Evolutionary conservation across 2,888 invertebrate genomes (phyloP).

Genomic region (Lymantria dispar): DNA sequence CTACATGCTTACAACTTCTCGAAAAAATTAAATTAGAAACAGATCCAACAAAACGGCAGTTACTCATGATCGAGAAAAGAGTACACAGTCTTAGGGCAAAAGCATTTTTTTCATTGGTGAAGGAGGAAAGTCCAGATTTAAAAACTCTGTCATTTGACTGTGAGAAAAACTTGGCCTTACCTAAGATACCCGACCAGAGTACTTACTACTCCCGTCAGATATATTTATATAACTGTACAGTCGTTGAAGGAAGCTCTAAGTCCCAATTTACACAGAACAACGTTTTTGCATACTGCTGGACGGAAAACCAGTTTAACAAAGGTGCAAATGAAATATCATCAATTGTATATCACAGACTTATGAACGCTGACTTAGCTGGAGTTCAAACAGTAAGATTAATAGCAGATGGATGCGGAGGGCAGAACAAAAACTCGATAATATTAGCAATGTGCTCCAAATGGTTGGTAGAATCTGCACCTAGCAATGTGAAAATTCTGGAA

Average conservation of each 20-base stretch:
- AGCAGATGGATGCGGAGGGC: constrained; percentile 15
- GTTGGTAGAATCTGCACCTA: constrained; percentile 5
- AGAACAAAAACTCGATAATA: constrained; percentile 17
- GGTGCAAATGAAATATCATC: constrained; percentile 7
- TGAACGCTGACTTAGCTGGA: constrained; percentile 1
- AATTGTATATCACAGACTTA: constrained; percentile 6
- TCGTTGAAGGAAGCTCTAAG: constrained; percentile 5
- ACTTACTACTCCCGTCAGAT: constrained; percentile 4
- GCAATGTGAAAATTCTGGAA: constrained; percentile 4
- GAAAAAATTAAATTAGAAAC: constrained; percentile 2
- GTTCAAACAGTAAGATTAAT: constrained; percentile 6
- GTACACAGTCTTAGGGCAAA: constrained; percentile 3
- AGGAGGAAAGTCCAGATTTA: neutral
- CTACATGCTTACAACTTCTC: neutral
- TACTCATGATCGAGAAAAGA: constrained; percentile 1
- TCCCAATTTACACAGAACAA: constrained; percentile 6
- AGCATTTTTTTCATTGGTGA: constrained; percentile 2
- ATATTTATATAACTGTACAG: constrained; percentile 1
- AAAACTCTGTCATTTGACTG: constrained; percentile 4
- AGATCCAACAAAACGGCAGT: neutral
- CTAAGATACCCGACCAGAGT: constrained; percentile 4
- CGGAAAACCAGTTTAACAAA: constrained; percentile 3
- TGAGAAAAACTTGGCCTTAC: constrained; percentile 1
- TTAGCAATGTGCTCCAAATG: constrained; percentile 8
- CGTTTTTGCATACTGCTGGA: constrained; percentile 8